A percentile compares a stretch with the other conserved stretches of the same genome.
Conservation (phyloP, 1,140 invertebrate genomes). For the Thaumetopoea pityocampa region DNA sequence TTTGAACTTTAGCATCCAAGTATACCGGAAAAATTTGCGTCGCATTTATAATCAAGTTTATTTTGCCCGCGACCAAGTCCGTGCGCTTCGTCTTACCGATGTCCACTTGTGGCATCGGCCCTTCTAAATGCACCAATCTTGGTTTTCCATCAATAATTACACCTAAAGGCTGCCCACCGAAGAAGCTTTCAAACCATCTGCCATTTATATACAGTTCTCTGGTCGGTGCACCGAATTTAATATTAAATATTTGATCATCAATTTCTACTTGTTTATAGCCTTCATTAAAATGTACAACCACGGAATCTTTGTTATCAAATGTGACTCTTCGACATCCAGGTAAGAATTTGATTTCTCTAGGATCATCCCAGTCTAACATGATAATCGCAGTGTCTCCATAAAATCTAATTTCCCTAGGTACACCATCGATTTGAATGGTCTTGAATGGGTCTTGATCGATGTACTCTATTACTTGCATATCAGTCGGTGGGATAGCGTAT, state of each 20-base stretch:
- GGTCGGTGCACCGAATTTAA: constrained; percentile 93
- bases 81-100: constrained; percentile 82
- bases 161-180: constrained; percentile 90
- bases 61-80: constrained; percentile 88
- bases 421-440: constrained; percentile 90
- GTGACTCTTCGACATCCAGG: constrained; percentile 80
- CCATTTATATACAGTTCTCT: constrained; percentile 94
- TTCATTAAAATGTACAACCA: constrained; percentile 82
- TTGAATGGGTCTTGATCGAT: constrained; percentile 82
- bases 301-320: constrained; percentile 84
- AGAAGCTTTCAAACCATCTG: constrained; percentile 91
- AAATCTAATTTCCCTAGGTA: constrained; percentile 89
- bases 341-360: constrained; percentile 89
- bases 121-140: constrained; percentile 87
- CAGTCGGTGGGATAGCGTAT: constrained; percentile 74
- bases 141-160: constrained; percentile 89
- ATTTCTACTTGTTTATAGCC: constrained; percentile 84
- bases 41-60: constrained; percentile 89
- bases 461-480: constrained; percentile 77
- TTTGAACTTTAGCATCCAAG: constrained; percentile 91
- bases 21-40: constrained; percentile 87
- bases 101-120: constrained; percentile 90
- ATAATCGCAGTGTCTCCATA: constrained; percentile 91
- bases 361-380: constrained; percentile 89
- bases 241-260: constrained; percentile 83